Evolutionary conservation across 2,888 invertebrate genomes (phyloP), one percentile per base, ranked within the genome.

Genomic region (Hydrotaea cyrtoneurina): DNA sequence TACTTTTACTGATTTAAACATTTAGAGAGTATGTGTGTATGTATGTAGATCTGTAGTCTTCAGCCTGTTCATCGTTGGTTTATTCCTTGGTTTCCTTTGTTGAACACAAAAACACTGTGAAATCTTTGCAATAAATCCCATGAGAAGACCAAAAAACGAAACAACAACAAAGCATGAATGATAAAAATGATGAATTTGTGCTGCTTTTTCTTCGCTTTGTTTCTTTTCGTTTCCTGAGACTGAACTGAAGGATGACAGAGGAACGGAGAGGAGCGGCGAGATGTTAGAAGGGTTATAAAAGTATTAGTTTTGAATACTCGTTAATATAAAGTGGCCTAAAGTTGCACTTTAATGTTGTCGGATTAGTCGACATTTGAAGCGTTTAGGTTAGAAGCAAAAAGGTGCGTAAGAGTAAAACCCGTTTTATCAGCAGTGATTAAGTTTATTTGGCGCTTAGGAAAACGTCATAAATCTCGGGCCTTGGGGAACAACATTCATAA

Each of bases 71-170:
- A 50, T 69, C 55, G 50, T 17, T 74, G 69, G 59, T 23, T 66
- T 36, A 2, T 64, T 43, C 39, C n/a, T n/a, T n/a, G n/a, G n/a
- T n/a, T 66, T 66, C 19, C 39, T 46, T 69, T 69, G 13, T 69
- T 69, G 2, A 21, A 46, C 46, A 46, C 23, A 66, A 66, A 36
- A 64, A 66, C 5, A 66, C 39, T 11, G 36, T 43, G 50, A 57
- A 71, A 71, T 80, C 13, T 80, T 78, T 71, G 73, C 55, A 55
- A 71, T 59, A 50, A 78, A 46, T 64, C 74, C 73, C 77, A n/a
- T 0, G 43, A 71, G 77, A 71, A 53, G 53, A 62, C 10, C 19
- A 19, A 1, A 69, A 69, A 53, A 55, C 23, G 73, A 26, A 64
- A 36, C 13, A 78, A 43, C 39, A 66, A 19, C n/a, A 17, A 39